A percentile compares a stretch with the other conserved stretches of the same genome.
Conservation (phyloP, 2,888 invertebrate species). For the Volucella zonaria region DNA sequence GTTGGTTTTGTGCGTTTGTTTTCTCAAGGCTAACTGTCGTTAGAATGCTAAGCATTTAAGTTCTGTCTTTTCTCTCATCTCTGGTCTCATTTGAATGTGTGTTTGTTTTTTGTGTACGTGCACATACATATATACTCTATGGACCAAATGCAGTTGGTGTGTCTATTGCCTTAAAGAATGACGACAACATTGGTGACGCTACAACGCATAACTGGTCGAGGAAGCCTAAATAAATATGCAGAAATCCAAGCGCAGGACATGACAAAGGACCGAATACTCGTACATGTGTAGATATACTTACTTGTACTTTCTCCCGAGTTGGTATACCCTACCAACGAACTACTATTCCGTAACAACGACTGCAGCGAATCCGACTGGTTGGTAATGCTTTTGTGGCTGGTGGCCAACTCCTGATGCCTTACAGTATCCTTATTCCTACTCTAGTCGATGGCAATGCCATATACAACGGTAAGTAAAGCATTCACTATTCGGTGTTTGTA, state of each 20-base stretch:
- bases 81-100: conserved; percentile 12
- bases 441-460: not conserved
- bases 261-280: conserved; percentile 39
- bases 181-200: conserved; percentile 10
- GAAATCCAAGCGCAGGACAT: conserved; percentile 25
- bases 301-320: conserved; percentile 6
- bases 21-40: conserved; percentile 43
- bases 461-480: no score
- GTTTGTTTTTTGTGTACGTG: no score
- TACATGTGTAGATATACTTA: conserved; percentile 24
- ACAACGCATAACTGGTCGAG: not conserved
- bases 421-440: not conserved
- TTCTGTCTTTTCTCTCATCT: conserved; percentile 30
- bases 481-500: not conserved
- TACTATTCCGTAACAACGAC: not conserved
- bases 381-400: conserved; percentile 39
- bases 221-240: conserved; percentile 16
- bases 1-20: conserved; percentile 53
- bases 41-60: conserved; percentile 60
- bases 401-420: conserved; percentile 25
- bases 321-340: no score
- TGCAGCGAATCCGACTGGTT: conserved; percentile 29
- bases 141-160: conserved; percentile 41
- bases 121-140: no score
- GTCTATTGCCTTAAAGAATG: conserved; percentile 38